phyloP scores from a whole-genome alignment of 2,888 invertebrate species.

The Drosophila bunnanda region DNA sequence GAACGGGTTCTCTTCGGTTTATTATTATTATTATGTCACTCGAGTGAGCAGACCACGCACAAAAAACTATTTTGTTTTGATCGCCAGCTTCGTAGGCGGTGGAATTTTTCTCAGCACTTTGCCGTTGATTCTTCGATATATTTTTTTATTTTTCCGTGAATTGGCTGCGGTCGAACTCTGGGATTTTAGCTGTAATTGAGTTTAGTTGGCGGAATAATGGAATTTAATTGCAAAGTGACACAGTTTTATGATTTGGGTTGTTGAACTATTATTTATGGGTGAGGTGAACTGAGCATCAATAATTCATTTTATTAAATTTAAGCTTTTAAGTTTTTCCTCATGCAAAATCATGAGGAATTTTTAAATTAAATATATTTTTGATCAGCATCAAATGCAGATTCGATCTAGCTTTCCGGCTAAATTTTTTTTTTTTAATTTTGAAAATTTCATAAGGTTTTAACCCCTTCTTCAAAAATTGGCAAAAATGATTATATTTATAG shows the following conservation, averaged over 20 bases:
- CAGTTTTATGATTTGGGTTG: conserved; percentile 47
- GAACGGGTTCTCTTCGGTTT: conserved; percentile 59
- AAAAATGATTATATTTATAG: too few relatives aligned
- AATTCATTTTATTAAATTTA: background rate
- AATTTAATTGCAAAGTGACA: conserved; percentile 64
- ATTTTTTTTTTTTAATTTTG: too few relatives aligned
- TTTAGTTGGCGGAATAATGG: conserved; percentile 37
- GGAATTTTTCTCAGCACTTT: conserved; percentile 1
- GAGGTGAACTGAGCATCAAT: background rate
- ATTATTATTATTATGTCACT: conserved; percentile 31
- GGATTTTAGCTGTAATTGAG: conserved; percentile 28
- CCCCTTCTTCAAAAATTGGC: too few relatives aligned
- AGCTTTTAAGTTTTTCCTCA: background rate
- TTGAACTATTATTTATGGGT: conserved; percentile 9
- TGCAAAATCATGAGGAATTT: too few relatives aligned
- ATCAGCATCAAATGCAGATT: too few relatives aligned
- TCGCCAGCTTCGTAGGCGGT: conserved; percentile 58
- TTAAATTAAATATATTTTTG: too few relatives aligned
- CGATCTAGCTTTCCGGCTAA: too few relatives aligned
- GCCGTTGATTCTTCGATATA: conserved; percentile 9
- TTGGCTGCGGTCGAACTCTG: conserved; percentile 29
- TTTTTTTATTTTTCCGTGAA: conserved; percentile 4
- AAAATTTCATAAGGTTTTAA: too few relatives aligned
- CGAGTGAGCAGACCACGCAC: conserved; percentile 19
- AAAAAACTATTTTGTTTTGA: conserved; percentile 71